These are phyloP conservation scores for Chaetodon auriga DNA, from an alignment of 2,113 vertebrate species.

Conservation along the genomic window DNA sequence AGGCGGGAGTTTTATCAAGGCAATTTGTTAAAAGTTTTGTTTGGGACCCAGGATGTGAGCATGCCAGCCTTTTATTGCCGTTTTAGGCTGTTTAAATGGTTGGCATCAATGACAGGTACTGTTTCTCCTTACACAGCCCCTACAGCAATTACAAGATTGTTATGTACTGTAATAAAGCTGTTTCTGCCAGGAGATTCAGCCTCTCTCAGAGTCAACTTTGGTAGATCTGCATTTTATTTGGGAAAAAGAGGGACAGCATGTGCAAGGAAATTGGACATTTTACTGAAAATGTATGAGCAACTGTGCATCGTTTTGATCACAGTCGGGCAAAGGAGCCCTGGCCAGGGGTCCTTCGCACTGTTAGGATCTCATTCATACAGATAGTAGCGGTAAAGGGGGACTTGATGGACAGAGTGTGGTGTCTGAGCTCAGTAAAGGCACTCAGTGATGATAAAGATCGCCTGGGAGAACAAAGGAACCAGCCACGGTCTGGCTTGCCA, in stretches of 20 bases:
- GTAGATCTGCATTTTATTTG: conserved; percentile 37
- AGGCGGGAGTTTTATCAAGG: conserved; percentile 65
- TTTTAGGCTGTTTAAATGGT: conserved; percentile 54
- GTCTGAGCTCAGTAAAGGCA: conserved; percentile 36
- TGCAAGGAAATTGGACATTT: conserved; percentile 12
- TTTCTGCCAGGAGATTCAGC: conserved; percentile 40
- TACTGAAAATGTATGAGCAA: neutral
- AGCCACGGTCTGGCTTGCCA: conserved; percentile 52
- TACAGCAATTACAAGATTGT: conserved; percentile 64
- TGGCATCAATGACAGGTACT: conserved; percentile 60
- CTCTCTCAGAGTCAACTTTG: conserved; percentile 18
- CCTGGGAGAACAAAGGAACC: conserved; percentile 66
- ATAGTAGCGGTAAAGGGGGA: conserved; percentile 13
- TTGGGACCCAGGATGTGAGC: conserved; percentile 50
- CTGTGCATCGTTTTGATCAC: neutral
- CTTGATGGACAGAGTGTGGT: conserved; percentile 11
- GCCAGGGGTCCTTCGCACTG: neutral
- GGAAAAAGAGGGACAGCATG: conserved; percentile 6
- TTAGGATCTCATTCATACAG: conserved; percentile 27
- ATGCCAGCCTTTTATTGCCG: conserved; percentile 43
- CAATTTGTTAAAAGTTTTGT: conserved; percentile 72
- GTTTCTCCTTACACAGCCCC: conserved; percentile 28
- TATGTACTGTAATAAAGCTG: conserved; percentile 38
- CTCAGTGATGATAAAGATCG: conserved; percentile 64
- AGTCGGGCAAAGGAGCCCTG: neutral